phyloP scores from a whole-genome alignment of 2,797 vertebrate genomes.

The Trachurus trachurus region DNA sequence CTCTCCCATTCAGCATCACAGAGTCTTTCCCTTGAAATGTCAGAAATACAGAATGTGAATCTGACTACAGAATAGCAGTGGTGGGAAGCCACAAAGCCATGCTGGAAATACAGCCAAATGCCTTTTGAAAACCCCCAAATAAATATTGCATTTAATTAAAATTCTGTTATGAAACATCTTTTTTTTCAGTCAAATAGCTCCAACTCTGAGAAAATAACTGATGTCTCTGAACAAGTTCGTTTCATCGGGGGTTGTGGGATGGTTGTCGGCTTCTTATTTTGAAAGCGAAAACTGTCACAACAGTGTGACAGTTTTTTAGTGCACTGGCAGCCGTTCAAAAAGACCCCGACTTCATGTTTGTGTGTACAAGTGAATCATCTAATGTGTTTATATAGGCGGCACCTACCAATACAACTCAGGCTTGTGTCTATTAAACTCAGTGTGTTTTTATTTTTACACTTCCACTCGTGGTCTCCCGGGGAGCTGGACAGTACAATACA shows the following conservation, averaged over 20 bases:
- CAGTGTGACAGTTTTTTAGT: not conserved
- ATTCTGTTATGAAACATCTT: conserved; percentile 1
- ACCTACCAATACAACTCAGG: conserved; percentile 12
- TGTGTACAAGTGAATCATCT: not conserved
- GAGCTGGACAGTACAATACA: not conserved
- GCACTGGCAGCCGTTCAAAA: not conserved
- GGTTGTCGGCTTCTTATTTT: conserved; percentile 10
- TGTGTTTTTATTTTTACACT: not conserved
- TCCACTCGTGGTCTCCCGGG: not conserved
- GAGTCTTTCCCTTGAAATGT: not conserved
- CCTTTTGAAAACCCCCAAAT: not conserved
- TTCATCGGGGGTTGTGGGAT: not conserved
- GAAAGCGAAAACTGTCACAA: conserved; percentile 3
- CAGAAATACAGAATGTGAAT: not conserved
- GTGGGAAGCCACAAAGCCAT: conserved; percentile 6
- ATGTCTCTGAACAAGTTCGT: not conserved
- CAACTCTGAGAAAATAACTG: not conserved
- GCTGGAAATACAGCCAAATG: not conserved
- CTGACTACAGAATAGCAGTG: conserved; percentile 22
- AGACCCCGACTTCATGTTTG: not conserved
- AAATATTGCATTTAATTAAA: not conserved
- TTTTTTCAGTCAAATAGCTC: not conserved
- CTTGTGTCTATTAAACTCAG: not conserved
- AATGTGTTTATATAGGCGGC: conserved; percentile 14
- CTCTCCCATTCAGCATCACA: conserved; percentile 7